These are phyloP conservation scores for Dendroctonus ponderosae DNA, from an alignment of 1,140 invertebrate species.

Conservation along the genomic window DNA sequence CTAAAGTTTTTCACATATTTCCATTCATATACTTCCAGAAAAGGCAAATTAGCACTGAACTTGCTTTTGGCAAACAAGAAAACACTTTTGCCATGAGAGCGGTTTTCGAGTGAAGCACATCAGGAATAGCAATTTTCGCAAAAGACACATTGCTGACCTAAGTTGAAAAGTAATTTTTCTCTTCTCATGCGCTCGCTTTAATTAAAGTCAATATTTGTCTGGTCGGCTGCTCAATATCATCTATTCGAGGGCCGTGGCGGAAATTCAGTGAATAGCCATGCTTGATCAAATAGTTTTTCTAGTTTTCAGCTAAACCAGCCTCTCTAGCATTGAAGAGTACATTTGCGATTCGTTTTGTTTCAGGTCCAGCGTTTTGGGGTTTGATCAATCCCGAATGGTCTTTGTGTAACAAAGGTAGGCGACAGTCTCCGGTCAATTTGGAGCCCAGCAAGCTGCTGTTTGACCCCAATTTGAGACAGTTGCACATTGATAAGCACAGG, in stretches of 20 bases:
- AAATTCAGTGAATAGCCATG: slow-evolving; percentile 35
- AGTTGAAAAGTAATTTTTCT: slow-evolving; percentile 14
- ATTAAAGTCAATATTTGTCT: slow-evolving; percentile 44
- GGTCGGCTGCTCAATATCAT: slow-evolving; percentile 37
- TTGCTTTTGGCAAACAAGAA: too few relatives aligned
- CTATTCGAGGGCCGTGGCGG: slow-evolving; percentile 26
- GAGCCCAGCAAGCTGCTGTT: slow-evolving; percentile 89
- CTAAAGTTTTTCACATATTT: too few relatives aligned
- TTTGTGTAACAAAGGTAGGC: slow-evolving; percentile 88
- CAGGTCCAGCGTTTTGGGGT: slow-evolving; percentile 95
- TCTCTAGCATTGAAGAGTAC: not conserved
- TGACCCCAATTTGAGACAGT: slow-evolving; percentile 85
- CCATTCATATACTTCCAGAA: too few relatives aligned
- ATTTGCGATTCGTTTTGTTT: slow-evolving; percentile 41
- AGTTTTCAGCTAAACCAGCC: too few relatives aligned
- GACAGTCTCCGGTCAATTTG: slow-evolving; percentile 95
- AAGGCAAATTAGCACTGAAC: too few relatives aligned
- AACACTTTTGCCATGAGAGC: too few relatives aligned
- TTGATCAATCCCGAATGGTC: slow-evolving; percentile 95
- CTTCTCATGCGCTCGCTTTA: slow-evolving; percentile 28
- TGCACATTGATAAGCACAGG: slow-evolving; percentile 89
- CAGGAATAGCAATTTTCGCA: too few relatives aligned
- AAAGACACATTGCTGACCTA: too few relatives aligned
- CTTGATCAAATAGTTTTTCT: not conserved
- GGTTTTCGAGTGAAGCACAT: too few relatives aligned